phyloP scores from a whole-genome alignment of 2,113 vertebrate genomes.

The Syngnathoides biaculeatus region DNA sequence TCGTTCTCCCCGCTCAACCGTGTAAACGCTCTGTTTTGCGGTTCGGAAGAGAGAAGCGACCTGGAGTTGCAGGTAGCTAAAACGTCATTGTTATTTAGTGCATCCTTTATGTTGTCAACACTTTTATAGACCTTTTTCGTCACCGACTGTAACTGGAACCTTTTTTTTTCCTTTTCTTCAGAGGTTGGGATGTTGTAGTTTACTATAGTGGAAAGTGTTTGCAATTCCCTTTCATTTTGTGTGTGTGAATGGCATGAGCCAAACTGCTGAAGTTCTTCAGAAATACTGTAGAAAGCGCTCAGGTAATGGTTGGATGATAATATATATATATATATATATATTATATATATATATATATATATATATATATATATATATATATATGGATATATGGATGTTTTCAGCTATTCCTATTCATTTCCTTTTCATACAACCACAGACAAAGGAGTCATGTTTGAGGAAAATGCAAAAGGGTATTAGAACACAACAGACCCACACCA shows the following conservation, averaged over 20 bases:
- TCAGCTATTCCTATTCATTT: too few species aligned
- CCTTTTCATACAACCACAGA: too few species aligned
- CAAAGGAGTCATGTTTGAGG: too few species aligned
- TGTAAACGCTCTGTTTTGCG: background rate
- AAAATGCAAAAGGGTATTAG: too few species aligned
- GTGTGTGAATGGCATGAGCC: background rate
- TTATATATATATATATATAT: too few species aligned
- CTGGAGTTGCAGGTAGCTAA: background rate
- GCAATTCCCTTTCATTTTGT: background rate
- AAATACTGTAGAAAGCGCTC: background rate
- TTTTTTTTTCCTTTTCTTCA: background rate
- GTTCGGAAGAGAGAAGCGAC: background rate
- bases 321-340: too few species aligned
- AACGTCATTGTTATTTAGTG: slow-evolving; percentile 7
- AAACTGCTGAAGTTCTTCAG: background rate
- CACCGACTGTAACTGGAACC: slow-evolving; percentile 8
- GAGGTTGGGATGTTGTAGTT: background rate
- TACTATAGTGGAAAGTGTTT: background rate
- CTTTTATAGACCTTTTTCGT: slow-evolving; percentile 3
- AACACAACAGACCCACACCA: too few species aligned
- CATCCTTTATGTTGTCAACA: slow-evolving; percentile 10
- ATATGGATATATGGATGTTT: too few species aligned
- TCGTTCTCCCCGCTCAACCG: background rate
- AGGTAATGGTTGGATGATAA: too few species aligned
- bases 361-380: too few species aligned